Evolutionary conservation across 2,888 invertebrate species (phyloP).

Genomic region (Orchestes rusci): DNA sequence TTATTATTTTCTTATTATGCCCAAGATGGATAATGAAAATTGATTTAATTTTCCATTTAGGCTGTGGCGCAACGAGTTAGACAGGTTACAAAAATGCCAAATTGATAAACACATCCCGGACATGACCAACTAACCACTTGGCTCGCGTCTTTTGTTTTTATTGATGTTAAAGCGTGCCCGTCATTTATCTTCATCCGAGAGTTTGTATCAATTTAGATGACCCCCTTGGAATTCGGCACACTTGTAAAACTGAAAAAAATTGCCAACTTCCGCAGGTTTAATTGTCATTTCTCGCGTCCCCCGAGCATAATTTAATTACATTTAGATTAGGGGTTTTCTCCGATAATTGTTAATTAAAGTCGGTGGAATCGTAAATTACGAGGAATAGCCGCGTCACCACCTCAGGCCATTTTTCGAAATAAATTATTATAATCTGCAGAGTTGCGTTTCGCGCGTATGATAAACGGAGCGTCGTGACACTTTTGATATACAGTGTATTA

Average conservation of each 20-base stretch:
- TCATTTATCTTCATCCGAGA: slow-evolving; percentile 19
- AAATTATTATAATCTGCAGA: slow-evolving; percentile 24
- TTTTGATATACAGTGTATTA: slow-evolving; percentile 24
- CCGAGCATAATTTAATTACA: slow-evolving; percentile 21
- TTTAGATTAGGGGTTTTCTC: slow-evolving; percentile 24
- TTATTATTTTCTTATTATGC: slow-evolving; percentile 15
- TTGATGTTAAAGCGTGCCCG: slow-evolving; percentile 22
- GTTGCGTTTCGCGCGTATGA: slow-evolving; percentile 20
- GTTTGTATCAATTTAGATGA: slow-evolving; percentile 15
- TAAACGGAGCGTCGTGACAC: slow-evolving; percentile 20
- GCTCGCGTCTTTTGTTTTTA: slow-evolving; percentile 18
- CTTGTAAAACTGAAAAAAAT: too few species aligned
- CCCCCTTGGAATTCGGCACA: slow-evolving; percentile 16
- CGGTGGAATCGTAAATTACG: slow-evolving; percentile 22
- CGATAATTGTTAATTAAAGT: slow-evolving; percentile 25
- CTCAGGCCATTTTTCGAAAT: slow-evolving; percentile 25
- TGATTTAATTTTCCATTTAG: too few species aligned
- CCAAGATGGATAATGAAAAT: too few species aligned
- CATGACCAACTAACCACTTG: slow-evolving; percentile 36
- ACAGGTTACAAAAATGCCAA: slow-evolving; percentile 1
- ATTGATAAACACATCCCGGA: slow-evolving; percentile 40
- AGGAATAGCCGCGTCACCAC: slow-evolving; percentile 18
- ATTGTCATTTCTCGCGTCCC: slow-evolving; percentile 10
- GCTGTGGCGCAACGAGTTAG: too few species aligned
- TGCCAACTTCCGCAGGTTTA: too few species aligned